Evolutionary conservation across 2,113 vertebrate species (phyloP).

Genomic region (Malurus elegans): DNA sequence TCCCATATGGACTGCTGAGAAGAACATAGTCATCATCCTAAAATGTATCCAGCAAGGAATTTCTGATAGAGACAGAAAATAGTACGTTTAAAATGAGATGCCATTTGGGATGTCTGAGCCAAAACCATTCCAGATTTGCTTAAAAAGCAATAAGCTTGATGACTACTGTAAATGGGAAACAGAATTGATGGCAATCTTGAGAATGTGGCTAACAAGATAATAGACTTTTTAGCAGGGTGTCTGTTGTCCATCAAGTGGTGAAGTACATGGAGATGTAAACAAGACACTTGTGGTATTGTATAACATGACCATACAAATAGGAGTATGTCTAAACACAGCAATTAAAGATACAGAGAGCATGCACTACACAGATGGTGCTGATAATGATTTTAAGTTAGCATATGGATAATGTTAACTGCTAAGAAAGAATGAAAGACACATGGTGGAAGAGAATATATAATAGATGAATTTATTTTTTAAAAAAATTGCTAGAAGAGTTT

Average conservation of each 20-base stretch:
- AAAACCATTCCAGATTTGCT: neutral
- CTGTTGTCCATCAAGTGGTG: constrained; percentile 10
- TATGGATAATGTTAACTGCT: constrained; percentile 38
- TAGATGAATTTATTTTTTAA: neutral
- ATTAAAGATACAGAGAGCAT: neutral
- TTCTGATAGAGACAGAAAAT: neutral
- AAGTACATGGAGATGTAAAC: neutral
- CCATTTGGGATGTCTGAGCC: neutral
- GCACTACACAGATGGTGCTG: constrained; percentile 33
- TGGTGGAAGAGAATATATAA: neutral
- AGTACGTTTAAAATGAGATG: neutral
- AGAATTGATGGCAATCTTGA: neutral
- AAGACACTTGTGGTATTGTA: neutral
- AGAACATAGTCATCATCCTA: neutral
- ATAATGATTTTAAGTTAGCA: constrained; percentile 32
- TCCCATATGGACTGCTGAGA: neutral
- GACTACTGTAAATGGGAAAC: neutral
- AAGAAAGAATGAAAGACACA: neutral
- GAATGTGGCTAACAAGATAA: neutral
- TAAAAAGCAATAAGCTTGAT: neutral
- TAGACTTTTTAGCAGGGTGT: neutral
- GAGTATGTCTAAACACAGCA: neutral
- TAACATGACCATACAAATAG: neutral
- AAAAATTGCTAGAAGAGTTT: neutral
- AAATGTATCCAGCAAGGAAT: neutral